A percentile compares a stretch with the other conserved stretches of the same genome.
Evolutionary conservation across 2,888 invertebrate species (phyloP).

Genomic region (Lomographa bimaculata): DNA sequence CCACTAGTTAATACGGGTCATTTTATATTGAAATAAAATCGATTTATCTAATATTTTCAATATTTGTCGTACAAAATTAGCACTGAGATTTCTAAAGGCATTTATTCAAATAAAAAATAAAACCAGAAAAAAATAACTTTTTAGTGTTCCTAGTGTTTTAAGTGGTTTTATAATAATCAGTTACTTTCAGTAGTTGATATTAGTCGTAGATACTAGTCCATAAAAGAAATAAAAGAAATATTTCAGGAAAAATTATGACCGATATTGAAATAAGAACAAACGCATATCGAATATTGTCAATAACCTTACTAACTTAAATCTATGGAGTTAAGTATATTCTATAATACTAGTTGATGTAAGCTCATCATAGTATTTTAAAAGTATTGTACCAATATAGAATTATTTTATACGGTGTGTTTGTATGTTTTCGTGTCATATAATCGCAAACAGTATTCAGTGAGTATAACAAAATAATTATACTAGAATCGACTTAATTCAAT

Average conservation of each 20-base stretch:
- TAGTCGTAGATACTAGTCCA: conserved; percentile 14
- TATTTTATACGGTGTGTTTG: too few relatives aligned
- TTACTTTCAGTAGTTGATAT: too few relatives aligned
- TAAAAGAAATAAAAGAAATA: not conserved
- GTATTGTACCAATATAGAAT: conserved; percentile 3
- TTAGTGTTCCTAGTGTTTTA: too few relatives aligned
- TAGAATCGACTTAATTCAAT: too few relatives aligned
- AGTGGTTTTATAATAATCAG: too few relatives aligned
- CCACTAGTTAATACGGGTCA: conserved; percentile 11
- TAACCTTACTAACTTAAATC: too few relatives aligned
- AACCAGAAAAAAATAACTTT: not conserved
- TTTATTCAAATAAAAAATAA: conserved; percentile 4
- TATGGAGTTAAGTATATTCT: too few relatives aligned
- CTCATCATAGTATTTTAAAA: conserved; percentile 5
- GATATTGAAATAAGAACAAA: conserved; percentile 4
- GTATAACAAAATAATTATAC: too few relatives aligned
- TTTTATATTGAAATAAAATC: conserved; percentile 2
- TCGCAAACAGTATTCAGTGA: too few relatives aligned
- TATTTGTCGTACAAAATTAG: conserved; percentile 3
- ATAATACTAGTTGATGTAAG: too few relatives aligned
- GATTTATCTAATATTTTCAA: conserved; percentile 1
- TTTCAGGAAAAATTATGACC: not conserved
- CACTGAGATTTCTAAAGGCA: conserved; percentile 10
- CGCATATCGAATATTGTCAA: conserved; percentile 14
- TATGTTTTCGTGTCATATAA: too few relatives aligned